These are phyloP conservation scores for Solea solea DNA, from an alignment of 2,113 vertebrate species.

Conservation along the genomic window DNA sequence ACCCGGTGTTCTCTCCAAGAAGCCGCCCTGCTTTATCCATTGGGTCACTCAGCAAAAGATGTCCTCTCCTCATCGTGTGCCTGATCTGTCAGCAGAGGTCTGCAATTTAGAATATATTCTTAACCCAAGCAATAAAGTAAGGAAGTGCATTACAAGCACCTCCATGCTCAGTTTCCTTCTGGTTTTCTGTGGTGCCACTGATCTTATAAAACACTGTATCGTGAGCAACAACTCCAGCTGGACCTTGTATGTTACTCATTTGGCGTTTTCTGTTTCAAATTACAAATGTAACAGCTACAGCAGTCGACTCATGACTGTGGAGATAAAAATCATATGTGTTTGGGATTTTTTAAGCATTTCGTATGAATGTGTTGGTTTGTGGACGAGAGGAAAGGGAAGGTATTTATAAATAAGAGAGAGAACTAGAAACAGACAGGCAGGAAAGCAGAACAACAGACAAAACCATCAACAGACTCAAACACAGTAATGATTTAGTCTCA, in stretches of 20 bases:
- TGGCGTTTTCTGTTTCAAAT: constrained; percentile 50
- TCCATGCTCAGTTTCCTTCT: background rate
- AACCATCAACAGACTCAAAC: constrained; percentile 40
- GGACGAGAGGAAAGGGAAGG: constrained; percentile 16
- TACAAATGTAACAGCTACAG: constrained; percentile 28
- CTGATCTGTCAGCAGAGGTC: constrained; percentile 22
- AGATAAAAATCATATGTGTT: constrained; percentile 59
- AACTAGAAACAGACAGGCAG: constrained; percentile 7
- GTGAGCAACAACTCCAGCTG: constrained; percentile 12
- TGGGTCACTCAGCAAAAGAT: constrained; percentile 23
- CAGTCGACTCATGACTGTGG: constrained; percentile 33
- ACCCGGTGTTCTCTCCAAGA: constrained; percentile 69
- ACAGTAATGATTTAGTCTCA: background rate
- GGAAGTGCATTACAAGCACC: constrained; percentile 3
- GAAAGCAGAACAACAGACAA: constrained; percentile 26
- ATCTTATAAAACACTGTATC: constrained; percentile 12
- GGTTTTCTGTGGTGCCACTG: constrained; percentile 17
- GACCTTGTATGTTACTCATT: constrained; percentile 3
- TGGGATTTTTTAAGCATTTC: constrained; percentile 52
- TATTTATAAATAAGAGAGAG: constrained; percentile 23
- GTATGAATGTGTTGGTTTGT: constrained; percentile 51
- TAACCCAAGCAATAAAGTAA: background rate
- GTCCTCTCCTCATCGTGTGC: constrained; percentile 29
- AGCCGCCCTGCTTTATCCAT: constrained; percentile 70
- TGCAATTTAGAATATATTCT: constrained; percentile 14